Evolutionary conservation across 2,113 vertebrate genomes (phyloP).

Genomic region (Zingel zingel): DNA sequence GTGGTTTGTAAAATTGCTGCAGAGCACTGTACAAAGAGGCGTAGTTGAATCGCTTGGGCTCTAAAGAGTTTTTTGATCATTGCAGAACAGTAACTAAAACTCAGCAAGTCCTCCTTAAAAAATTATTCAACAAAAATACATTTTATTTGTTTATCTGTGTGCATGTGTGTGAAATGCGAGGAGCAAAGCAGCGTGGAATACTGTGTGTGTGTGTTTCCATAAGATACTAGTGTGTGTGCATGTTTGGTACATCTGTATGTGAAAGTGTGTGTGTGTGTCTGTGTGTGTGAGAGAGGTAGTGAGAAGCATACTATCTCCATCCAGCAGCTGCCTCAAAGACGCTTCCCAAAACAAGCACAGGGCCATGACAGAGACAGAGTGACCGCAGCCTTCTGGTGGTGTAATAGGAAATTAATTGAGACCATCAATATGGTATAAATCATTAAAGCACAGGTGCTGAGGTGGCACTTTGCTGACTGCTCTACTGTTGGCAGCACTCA

Average conservation of each 20-base stretch:
- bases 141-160: slow-evolving; percentile 69
- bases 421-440: slow-evolving; percentile 90
- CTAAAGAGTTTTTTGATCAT: slow-evolving; percentile 48
- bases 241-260: slow-evolving; percentile 62
- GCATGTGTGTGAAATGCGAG: slow-evolving; percentile 61
- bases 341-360: slow-evolving; percentile 79
- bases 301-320: slow-evolving; percentile 76
- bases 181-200: slow-evolving; percentile 62
- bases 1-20: slow-evolving; percentile 56
- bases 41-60: slow-evolving; percentile 47
- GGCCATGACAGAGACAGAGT: slow-evolving; percentile 84
- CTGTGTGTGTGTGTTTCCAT: slow-evolving; percentile 49
- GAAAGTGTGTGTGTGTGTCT: slow-evolving; percentile 34
- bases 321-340: slow-evolving; percentile 83
- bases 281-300: slow-evolving; percentile 46
- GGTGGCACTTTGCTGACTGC: slow-evolving; percentile 83
- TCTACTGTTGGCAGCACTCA: slow-evolving; percentile 72
- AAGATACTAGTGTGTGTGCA: slow-evolving; percentile 60
- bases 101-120: slow-evolving; percentile 50
- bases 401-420: slow-evolving; percentile 90
- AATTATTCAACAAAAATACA: slow-evolving; percentile 66
- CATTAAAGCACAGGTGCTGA: slow-evolving; percentile 89
- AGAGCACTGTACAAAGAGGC: slow-evolving; percentile 40
- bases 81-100: slow-evolving; percentile 48
- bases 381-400: slow-evolving; percentile 82